These are phyloP conservation scores for Stichodactyla mertensii DNA, from an alignment of 64 coral and sea anemone genomes.

Conservation along the genomic window DNA sequence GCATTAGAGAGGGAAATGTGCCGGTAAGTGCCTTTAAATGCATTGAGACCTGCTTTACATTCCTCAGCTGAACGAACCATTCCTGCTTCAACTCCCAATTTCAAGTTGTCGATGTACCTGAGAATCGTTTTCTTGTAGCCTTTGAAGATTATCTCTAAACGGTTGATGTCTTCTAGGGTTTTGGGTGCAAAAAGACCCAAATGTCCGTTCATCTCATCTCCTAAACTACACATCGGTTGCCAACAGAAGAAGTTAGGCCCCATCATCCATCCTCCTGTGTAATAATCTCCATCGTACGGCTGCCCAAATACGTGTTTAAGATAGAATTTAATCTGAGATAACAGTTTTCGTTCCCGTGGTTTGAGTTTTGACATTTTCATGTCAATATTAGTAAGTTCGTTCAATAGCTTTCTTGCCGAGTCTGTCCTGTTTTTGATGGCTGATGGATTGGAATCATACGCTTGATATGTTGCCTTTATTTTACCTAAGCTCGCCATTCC, in stretches of 20 bases:
- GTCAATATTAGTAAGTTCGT: conserved; percentile 33
- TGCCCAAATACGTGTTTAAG: conserved; percentile 58
- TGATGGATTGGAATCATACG: conserved; percentile 42
- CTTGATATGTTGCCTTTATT: conserved; percentile 25
- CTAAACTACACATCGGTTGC: conserved; percentile 49
- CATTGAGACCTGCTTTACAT: conserved; percentile 52
- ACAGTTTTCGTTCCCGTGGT: conserved; percentile 45
- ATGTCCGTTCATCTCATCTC: neutral
- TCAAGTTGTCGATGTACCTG: conserved; percentile 59
- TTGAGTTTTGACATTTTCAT: conserved; percentile 23
- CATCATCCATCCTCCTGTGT: conserved; percentile 70
- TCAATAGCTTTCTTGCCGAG: conserved; percentile 32
- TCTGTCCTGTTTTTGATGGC: conserved; percentile 63
- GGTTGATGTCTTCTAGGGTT: conserved; percentile 41
- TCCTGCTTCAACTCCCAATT: conserved; percentile 58
- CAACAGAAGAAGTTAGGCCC: conserved; percentile 74
- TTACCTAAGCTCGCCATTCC: neutral
- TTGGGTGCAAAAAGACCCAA: conserved; percentile 38
- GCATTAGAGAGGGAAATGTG: neutral
- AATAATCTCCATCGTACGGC: conserved; percentile 73
- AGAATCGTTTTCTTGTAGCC: conserved; percentile 52
- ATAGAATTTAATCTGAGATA: conserved; percentile 52
- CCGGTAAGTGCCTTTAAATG: conserved; percentile 39
- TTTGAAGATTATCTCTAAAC: conserved; percentile 43
- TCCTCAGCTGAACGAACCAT: conserved; percentile 72